Percentiles rank a stretch among this genome's conserved stretches.
phyloP scores from a whole-genome alignment of 2,888 invertebrate genomes.

The Liopterus haemorrhoidalis region DNA sequence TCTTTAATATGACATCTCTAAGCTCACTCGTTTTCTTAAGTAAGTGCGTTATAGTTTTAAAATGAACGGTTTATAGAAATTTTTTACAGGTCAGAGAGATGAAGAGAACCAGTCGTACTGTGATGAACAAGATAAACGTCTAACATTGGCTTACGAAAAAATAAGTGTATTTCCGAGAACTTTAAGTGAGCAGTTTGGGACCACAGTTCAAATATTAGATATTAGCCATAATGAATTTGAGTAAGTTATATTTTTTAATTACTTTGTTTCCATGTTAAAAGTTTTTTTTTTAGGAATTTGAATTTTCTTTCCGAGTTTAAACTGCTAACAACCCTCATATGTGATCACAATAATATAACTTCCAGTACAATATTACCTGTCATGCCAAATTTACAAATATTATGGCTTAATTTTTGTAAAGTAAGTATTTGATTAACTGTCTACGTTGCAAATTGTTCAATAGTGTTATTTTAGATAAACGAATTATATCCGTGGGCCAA shows the following conservation, averaged over 20 bases:
- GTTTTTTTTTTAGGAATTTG: slow-evolving; percentile 56
- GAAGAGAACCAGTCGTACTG: background rate
- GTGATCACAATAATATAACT: slow-evolving; percentile 73
- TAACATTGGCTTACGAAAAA: slow-evolving; percentile 66
- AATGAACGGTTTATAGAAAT: too few species aligned
- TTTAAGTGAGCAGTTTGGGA: slow-evolving; percentile 57
- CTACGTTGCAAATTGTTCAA: too few species aligned
- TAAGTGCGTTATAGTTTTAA: slow-evolving; percentile 31
- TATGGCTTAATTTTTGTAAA: slow-evolving; percentile 70
- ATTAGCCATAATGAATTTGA: slow-evolving; percentile 67
- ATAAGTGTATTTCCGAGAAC: slow-evolving; percentile 59
- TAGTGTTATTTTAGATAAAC: too few species aligned
- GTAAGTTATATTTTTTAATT: slow-evolving; percentile 45
- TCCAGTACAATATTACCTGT: slow-evolving; percentile 65
- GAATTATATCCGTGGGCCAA: slow-evolving; percentile 67
- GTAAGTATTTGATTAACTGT: too few species aligned
- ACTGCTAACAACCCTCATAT: slow-evolving; percentile 67
- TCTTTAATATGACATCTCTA: slow-evolving; percentile 39
- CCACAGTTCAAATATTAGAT: slow-evolving; percentile 59
- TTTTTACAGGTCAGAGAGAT: slow-evolving; percentile 18
- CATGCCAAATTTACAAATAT: slow-evolving; percentile 63
- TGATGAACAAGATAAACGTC: slow-evolving; percentile 50
- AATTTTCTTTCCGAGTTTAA: slow-evolving; percentile 68
- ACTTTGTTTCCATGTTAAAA: slow-evolving; percentile 1
- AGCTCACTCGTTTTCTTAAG: slow-evolving; percentile 38